phyloP scores from a whole-genome alignment of 2,888 invertebrate genomes.

The Trissolcus japonicus region DNA sequence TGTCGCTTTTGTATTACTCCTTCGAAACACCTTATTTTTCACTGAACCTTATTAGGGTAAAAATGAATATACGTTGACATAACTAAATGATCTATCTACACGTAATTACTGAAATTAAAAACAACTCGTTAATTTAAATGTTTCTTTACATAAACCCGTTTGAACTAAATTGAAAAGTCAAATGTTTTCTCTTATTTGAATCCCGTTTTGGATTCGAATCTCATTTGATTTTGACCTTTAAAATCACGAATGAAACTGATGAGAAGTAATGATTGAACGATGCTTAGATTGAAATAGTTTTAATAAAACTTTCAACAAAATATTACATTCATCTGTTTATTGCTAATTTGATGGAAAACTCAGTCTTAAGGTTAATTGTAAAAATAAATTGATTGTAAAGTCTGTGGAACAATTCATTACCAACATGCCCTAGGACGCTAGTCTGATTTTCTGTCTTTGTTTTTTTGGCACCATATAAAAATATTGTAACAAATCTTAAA shows the following conservation, averaged over 20 bases:
- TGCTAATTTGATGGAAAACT: background rate
- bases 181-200: background rate
- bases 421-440: too few relatives aligned
- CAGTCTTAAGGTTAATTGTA: background rate
- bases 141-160: too few relatives aligned
- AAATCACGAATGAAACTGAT: too few relatives aligned
- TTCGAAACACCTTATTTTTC: background rate
- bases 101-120: background rate
- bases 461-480: constrained; percentile 43
- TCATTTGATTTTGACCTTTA: too few relatives aligned
- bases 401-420: background rate
- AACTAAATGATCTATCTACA: background rate
- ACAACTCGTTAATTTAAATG: background rate
- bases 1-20: constrained; percentile 5
- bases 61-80: too few relatives aligned
- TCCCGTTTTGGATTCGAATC: too few relatives aligned
- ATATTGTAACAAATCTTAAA: constrained; percentile 22
- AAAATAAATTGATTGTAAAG: background rate
- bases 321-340: background rate
- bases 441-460: too few relatives aligned
- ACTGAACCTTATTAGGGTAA: constrained; percentile 10
- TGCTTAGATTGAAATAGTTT: background rate
- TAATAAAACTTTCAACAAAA: constrained; percentile 1
- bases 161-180: background rate
- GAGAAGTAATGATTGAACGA: too few relatives aligned